Base-by-base conservation (phyloP, 1,140 invertebrate genomes). In the Drosophila guanche region DNA sequence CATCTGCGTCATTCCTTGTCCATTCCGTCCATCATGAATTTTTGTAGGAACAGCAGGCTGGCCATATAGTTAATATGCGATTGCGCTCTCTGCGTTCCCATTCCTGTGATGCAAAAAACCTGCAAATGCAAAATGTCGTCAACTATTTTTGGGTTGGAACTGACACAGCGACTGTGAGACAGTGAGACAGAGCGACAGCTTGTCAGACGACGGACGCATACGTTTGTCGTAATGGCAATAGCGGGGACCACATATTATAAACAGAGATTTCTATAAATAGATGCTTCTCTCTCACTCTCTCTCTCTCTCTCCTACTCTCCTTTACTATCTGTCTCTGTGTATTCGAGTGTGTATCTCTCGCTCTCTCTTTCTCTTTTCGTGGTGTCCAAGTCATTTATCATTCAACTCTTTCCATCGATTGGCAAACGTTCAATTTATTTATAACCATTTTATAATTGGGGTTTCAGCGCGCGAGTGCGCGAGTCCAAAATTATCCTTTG, bases 91-190 rank as follows among this genome's bases (percentile, higher is more conserved):
- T 25, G n/a, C 12, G 40, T 47, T 53, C 42, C 16, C 61, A 47
- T 41, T 42, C 50, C 63, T 48, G 51, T 51, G 50, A 68, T 65
- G 59, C 62, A 65, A 66, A 46, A 61, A 60, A 22, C 45, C 59
- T 27, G 23, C 52, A 41, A 62, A 62, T 51, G 62, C 67, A 73
- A 72, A 73, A 73, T 73, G 69, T 65, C 70, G 59, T 57, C 70
- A 73, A 73, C 69, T 73, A 73, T 73, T 73, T 73, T 73, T 73
- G 72, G 72, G 63, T 53, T 73, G 40, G 23, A 10, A 37, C 7
- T 42, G 68, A 59, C 45, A 51, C 53, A 37, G 12, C 53, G 53
- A 45, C 65, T 33, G 52, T 33, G 29, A 7, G 7, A 33, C 29
- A 8, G 29, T 8, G 27, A 8, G 27, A 8, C 27, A 8, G 33